Evolutionary conservation across 2,888 invertebrate species (phyloP), one percentile per base, ranked within the genome.

Genomic region (Artemia sinica): DNA sequence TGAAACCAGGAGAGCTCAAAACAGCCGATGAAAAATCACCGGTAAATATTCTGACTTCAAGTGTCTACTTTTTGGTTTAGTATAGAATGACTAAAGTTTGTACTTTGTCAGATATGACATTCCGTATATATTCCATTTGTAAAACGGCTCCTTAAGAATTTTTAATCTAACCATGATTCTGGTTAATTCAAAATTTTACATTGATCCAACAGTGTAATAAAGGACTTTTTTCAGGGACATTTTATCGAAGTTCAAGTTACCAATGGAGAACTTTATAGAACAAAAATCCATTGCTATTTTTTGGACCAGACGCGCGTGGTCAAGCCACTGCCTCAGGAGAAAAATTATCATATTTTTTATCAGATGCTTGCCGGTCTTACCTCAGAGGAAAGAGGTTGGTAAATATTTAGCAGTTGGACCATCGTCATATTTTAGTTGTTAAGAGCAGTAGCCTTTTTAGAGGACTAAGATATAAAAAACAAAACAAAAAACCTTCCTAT

Each of bases 321-420:
- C 73, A 83, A 86, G 52, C 90, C 91, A 41, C 81, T 89, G 74
- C 84, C 87, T 14, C 86, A 86, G 75, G 94, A 94, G 80, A 91
- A 91, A 77, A 95, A 94, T 81, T 95, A 92, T 79, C 93, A 95
- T 78, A 92, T 95, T 75, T 95, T 95, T 81, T 95, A 95, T 81
- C 93, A 95, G 81, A 87, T 95, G 86, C 79, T 91, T 68, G 91
- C 92, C 18, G 94, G 95, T 0, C 82, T 95, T 49, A 85, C 87
- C 65, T 80, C 85, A 69, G 93, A 94, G 73, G 95, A 95, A 77
- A 81, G 88, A 77, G 81, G 84, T 83, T 75, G 74, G 72, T 58
- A 14, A n/a, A 67, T 41, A 41, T 41, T 41, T 41, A 41, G 1
- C 41, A 5, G 41, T 41, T 69, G 28, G 50, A 51, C 13, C 13